These are phyloP conservation scores for Actenoides lindsayi DNA, from an alignment of 2,113 vertebrate genomes.

Conservation along the genomic window DNA sequence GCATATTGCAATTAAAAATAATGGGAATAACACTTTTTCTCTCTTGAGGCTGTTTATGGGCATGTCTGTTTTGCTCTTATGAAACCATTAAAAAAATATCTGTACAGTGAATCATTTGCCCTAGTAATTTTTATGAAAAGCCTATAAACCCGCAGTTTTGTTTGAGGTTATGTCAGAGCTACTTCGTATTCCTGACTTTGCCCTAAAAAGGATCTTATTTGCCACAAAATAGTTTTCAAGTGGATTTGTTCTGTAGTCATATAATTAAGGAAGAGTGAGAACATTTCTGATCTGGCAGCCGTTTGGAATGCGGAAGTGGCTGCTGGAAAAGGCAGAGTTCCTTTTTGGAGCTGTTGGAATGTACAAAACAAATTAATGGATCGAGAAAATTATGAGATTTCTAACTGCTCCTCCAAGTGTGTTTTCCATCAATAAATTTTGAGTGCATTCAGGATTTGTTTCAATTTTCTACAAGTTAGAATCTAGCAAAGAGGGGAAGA, in stretches of 20 bases:
- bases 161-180: neutral
- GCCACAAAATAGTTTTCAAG: neutral
- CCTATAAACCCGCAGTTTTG: neutral
- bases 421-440: neutral
- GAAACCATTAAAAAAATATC: neutral
- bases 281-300: neutral
- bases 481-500: neutral
- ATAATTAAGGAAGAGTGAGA: slow-evolving; percentile 14
- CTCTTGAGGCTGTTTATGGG: neutral
- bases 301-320: neutral
- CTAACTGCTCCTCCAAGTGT: neutral
- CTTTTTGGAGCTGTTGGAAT: neutral
- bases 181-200: neutral
- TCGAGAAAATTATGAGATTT: neutral
- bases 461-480: neutral
- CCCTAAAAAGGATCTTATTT: slow-evolving; percentile 30
- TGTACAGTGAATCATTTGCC: slow-evolving; percentile 16
- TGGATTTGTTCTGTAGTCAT: neutral
- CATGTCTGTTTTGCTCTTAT: neutral
- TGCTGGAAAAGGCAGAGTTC: neutral
- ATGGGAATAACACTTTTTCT: neutral
- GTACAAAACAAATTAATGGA: neutral
- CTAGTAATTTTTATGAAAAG: neutral
- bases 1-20: neutral
- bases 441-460: neutral